These are phyloP conservation scores for Sesia bembeciformis DNA, from an alignment of 2,888 invertebrate genomes.

Conservation along the genomic window DNA sequence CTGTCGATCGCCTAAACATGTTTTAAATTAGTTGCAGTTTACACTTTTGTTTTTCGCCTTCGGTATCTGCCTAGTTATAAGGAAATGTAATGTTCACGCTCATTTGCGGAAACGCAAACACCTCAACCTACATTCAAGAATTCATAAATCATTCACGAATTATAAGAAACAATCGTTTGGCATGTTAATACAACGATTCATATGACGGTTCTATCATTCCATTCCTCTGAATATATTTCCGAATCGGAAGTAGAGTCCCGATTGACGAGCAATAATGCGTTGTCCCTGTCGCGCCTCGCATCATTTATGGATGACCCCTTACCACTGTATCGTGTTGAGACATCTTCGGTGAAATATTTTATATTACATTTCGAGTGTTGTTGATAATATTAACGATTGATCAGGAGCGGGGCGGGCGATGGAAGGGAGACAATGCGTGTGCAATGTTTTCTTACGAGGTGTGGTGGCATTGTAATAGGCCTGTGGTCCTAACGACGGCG, in stretches of 20 bases:
- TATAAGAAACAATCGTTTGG: slow-evolving; percentile 41
- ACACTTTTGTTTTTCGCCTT: too few relatives aligned
- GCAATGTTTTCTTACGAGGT: slow-evolving; percentile 52
- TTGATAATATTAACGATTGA: slow-evolving; percentile 25
- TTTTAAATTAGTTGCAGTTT: too few relatives aligned
- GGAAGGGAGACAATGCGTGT: slow-evolving; percentile 44
- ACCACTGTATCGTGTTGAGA: slow-evolving; percentile 17
- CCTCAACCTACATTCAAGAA: slow-evolving; percentile 38
- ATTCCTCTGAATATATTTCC: slow-evolving; percentile 67
- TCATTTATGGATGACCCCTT: slow-evolving; percentile 53
- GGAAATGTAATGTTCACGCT: slow-evolving; percentile 3
- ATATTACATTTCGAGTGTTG: slow-evolving; percentile 43
- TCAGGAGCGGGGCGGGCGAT: slow-evolving; percentile 38
- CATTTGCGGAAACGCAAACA: slow-evolving; percentile 17
- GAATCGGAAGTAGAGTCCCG: slow-evolving; percentile 72
- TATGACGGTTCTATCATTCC: slow-evolving; percentile 49
- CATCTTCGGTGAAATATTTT: slow-evolving; percentile 8
- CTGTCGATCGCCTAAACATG: too few relatives aligned
- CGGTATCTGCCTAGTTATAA: too few relatives aligned
- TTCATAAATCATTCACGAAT: slow-evolving; percentile 47
- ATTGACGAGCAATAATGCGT: slow-evolving; percentile 66
- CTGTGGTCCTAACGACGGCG: slow-evolving; percentile 69
- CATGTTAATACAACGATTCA: slow-evolving; percentile 46
- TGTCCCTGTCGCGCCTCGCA: slow-evolving; percentile 65
- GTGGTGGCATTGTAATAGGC: slow-evolving; percentile 69